A percentile compares a stretch with the other conserved stretches of the same genome.
Conservation (phyloP, 2,113 vertebrate genomes). For the Vulpes ferrilata region DNA sequence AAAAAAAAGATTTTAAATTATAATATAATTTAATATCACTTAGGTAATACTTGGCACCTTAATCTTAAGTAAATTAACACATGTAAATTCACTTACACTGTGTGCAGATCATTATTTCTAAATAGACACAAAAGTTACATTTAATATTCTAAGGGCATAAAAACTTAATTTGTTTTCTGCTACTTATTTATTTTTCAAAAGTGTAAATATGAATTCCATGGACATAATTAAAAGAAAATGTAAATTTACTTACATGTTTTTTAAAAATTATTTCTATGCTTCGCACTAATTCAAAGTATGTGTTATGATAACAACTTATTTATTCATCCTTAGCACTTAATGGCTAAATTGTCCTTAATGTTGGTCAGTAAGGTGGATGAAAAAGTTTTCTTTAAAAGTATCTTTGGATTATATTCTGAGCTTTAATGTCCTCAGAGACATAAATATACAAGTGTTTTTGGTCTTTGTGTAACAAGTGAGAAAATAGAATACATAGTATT, state of each 20-base stretch:
- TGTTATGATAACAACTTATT: background rate
- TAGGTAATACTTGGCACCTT: background rate
- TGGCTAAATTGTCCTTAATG: background rate
- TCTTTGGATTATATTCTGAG: background rate
- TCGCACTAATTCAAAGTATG: background rate
- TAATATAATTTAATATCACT: background rate
- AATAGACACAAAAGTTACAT: background rate
- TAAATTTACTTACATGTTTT: background rate
- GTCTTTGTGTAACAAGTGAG: background rate
- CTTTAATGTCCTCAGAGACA: background rate
- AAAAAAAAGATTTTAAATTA: background rate
- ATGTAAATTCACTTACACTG: background rate
- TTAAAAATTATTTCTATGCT: background rate
- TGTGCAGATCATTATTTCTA: background rate
- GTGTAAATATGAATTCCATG: background rate
- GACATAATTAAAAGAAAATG: background rate
- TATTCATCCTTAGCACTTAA: background rate
- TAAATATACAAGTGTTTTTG: background rate
- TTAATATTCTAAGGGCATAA: background rate
- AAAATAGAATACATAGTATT: background rate
- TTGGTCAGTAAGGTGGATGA: background rate
- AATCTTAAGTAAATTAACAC: background rate
- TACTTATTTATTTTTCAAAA: slow-evolving; percentile 38
- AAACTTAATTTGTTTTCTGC: background rate
- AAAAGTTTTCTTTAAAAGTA: background rate